phyloP scores from a whole-genome alignment of 2,888 invertebrate genomes.

The Cantharis flavilabris region DNA sequence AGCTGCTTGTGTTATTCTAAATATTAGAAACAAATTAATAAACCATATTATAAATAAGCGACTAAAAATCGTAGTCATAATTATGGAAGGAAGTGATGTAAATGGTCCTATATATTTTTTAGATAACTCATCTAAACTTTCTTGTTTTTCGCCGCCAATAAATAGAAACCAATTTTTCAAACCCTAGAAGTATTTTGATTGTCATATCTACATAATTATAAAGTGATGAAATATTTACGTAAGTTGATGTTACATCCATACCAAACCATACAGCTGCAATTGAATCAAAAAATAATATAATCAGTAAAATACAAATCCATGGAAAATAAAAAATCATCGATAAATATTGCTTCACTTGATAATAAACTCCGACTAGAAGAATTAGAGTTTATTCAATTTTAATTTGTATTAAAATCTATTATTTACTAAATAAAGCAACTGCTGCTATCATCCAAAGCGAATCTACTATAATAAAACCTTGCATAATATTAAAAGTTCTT shows the following conservation, averaged over 20 bases:
- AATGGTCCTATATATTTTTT: not conserved
- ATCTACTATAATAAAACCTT: conserved; percentile 39
- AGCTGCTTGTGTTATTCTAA: conserved; percentile 34
- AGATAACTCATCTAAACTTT: not conserved
- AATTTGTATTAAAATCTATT: not conserved
- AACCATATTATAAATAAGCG: conserved; percentile 42
- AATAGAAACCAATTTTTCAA: conserved; percentile 42
- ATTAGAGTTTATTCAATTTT: not conserved
- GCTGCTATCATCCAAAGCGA: conserved; percentile 43
- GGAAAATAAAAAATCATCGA: not conserved
- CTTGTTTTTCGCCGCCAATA: conserved; percentile 35
- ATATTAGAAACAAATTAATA: conserved; percentile 38
- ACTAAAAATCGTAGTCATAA: conserved; percentile 35
- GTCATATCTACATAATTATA: not conserved
- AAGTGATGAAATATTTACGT: not conserved
- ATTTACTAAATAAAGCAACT: conserved; percentile 41
- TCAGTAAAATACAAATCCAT: not conserved
- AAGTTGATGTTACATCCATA: not conserved
- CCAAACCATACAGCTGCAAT: not conserved
- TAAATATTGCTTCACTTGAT: not conserved
- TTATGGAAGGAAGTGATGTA: conserved; percentile 4
- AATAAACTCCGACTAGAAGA: not conserved
- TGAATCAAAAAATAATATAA: not conserved
- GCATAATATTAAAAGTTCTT: conserved; percentile 36
- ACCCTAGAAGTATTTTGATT: conserved; percentile 34